Evolutionary conservation across 2,888 invertebrate genomes (phyloP), one percentile per base, ranked within the genome.

Genomic region (Eupithecia subumbrata): DNA sequence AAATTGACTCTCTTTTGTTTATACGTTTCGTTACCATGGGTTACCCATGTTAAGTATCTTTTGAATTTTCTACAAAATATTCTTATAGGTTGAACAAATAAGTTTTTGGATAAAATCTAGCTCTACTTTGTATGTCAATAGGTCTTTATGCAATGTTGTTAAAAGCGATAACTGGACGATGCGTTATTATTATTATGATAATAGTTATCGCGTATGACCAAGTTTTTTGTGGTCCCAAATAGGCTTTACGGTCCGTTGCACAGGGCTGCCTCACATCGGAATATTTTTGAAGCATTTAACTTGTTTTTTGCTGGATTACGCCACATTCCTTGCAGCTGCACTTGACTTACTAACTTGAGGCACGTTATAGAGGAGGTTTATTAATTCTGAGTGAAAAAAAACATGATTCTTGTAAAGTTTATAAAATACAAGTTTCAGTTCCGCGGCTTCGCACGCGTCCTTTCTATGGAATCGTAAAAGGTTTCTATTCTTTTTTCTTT

Each of bases 171-270:
- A 83, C 79, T 76, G 72, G 76, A 81, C 85, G 83, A 82, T 80
- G 84, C 79, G 82, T 84, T 84, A 84, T 40, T 37, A n/a, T 84
- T 84, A 84, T 40, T 37, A n/a, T 88, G 89, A 91, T 91, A 91
- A 85, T 84, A 83, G 89, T 92, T 93, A 92, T 93, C 92, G 85
- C 82, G 83, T 88, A 85, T 25, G 68, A 40, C 82, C 87, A 84
- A 82, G 81, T 89, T 91, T 91, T 91, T 91, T 90, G 75, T 73
- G 86, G 86, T 88, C 86, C 82, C 86, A 88, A 85, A 81, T 82
- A 82, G 81, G 80, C 81, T 82, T 74, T 76, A 77, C 79, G 74
- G 71, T 76, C 79, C 75, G 74, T 74, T 80, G 69, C 68, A 30
- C 68, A 85, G 82, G 84, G 86, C 72, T 82, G 79, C 30, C 78